Conservation (phyloP, 2,888 invertebrate genomes). For the Melanostoma mellinum region DNA sequence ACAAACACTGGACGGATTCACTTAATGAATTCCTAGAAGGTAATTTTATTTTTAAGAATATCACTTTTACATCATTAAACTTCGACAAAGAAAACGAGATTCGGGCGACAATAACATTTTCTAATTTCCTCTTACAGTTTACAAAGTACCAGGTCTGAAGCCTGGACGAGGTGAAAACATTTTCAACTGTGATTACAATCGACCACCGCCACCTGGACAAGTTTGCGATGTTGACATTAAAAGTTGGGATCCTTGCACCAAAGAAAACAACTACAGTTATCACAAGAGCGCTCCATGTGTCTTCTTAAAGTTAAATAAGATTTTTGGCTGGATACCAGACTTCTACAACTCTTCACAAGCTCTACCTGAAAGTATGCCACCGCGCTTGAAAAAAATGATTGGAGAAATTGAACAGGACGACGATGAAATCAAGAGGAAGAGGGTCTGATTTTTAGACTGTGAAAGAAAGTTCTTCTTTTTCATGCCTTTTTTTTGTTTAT, state of each 20-base stretch:
- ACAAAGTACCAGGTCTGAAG: conserved; percentile 88
- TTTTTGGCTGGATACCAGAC: conserved; percentile 94
- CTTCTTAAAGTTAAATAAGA: conserved; percentile 97
- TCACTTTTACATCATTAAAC: neutral
- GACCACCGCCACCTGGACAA: conserved; percentile 87
- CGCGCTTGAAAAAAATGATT: conserved; percentile 87
- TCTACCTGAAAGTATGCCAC: conserved; percentile 90
- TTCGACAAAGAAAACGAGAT: neutral
- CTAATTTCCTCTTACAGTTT: conserved; percentile 83
- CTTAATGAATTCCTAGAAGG: conserved; percentile 90
- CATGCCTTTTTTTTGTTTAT: conserved; percentile 74
- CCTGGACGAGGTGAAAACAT: conserved; percentile 90
- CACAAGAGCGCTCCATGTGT: conserved; percentile 96
- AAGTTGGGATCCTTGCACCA: conserved; percentile 90
- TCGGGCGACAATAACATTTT: neutral
- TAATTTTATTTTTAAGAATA: conserved; percentile 81
- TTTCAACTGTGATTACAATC: conserved; percentile 89
- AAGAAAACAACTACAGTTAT: conserved; percentile 93
- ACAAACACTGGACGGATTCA: conserved; percentile 90
- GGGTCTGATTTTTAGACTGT: conserved; percentile 74
- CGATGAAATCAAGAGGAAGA: conserved; percentile 76
- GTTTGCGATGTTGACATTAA: conserved; percentile 94
- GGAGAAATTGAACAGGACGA: conserved; percentile 82
- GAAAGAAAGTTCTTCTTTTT: neutral
- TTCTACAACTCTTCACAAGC: conserved; percentile 88